phyloP scores from a whole-genome alignment of 2,113 vertebrate species.

The Centropus bengalensis region DNA sequence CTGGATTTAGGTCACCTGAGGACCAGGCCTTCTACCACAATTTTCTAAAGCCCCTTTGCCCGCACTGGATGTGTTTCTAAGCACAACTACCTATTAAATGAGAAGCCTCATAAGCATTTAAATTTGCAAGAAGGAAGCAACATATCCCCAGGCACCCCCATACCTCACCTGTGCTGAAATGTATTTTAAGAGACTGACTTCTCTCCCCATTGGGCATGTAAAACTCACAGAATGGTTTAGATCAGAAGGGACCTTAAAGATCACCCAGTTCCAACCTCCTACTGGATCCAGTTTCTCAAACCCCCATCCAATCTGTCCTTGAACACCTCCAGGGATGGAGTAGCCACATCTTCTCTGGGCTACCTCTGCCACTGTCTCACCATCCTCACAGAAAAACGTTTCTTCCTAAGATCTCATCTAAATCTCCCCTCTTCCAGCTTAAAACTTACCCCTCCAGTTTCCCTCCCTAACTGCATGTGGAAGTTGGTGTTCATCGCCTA shows the following conservation, averaged over 20 bases:
- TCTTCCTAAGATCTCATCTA: too few species aligned
- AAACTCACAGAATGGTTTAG: background rate
- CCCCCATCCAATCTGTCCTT: too few species aligned
- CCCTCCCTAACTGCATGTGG: accelerated
- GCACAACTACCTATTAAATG: background rate
- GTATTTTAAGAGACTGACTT: background rate
- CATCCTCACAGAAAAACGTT: too few species aligned
- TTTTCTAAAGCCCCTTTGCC: background rate
- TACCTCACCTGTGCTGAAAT: background rate
- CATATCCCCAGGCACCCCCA: background rate
- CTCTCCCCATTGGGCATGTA: background rate
- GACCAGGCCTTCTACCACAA: background rate
- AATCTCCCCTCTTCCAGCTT: too few species aligned
- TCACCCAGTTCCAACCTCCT: too few species aligned
- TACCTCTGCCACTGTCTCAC: too few species aligned
- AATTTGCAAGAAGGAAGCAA: background rate
- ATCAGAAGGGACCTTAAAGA: too few species aligned
- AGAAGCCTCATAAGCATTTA: background rate
- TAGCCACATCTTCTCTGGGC: too few species aligned
- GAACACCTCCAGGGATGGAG: too few species aligned
- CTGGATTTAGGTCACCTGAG: background rate
- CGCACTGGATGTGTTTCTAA: background rate
- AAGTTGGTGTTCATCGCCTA: background rate
- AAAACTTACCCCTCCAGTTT: background rate
- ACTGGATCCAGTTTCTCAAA: too few species aligned